Evolutionary conservation across 1,140 invertebrate species (phyloP).

Genomic region (Nylanderia fulva): DNA sequence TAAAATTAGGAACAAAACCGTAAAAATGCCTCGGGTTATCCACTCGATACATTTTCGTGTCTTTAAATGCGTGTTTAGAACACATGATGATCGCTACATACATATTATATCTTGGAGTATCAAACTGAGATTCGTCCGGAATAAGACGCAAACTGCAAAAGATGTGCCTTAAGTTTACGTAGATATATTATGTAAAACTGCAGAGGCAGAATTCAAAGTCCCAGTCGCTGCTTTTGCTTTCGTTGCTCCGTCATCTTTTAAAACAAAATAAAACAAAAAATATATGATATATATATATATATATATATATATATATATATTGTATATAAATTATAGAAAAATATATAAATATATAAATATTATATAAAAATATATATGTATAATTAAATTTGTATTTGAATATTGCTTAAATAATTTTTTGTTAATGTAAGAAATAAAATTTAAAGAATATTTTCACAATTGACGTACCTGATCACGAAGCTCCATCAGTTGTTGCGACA

Average conservation of each 20-base stretch:
- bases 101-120: constrained; percentile 68
- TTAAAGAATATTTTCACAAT: neutral
- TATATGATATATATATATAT: no score
- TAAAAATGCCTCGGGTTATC: constrained; percentile 63
- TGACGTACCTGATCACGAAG: constrained; percentile 94
- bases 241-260: constrained; percentile 96
- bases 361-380: neutral
- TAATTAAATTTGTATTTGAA: neutral
- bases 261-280: constrained; percentile 56
- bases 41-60: constrained; percentile 44
- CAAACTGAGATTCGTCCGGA: constrained; percentile 71
- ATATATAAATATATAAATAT: no score
- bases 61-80: constrained; percentile 74
- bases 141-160: constrained; percentile 34
- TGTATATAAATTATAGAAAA: no score
- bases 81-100: constrained; percentile 65
- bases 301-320: no score
- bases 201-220: constrained; percentile 92
- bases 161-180: constrained; percentile 58
- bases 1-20: constrained; percentile 75
- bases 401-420: neutral
- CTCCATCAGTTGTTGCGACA: constrained; percentile 95
- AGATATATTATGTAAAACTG: constrained; percentile 87
- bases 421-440: neutral
- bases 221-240: constrained; percentile 96